Evolutionary conservation across 2,888 invertebrate genomes (phyloP), one percentile per base, ranked within the genome.

Genomic region (Hydrotaea cyrtoneurina): DNA sequence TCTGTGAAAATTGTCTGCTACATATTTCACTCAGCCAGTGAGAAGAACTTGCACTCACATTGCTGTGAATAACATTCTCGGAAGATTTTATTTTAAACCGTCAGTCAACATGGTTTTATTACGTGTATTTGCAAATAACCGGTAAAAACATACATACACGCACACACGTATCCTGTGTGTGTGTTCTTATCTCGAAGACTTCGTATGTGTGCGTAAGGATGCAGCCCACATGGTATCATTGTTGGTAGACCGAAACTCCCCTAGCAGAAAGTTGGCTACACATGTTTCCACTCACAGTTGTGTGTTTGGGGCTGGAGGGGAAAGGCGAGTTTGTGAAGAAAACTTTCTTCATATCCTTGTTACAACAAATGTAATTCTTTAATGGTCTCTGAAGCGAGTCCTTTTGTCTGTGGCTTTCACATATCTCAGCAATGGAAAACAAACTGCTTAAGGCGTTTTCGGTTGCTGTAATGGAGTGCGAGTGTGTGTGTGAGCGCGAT

Each of bases 331-430:
- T n/a, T 31, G 31, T 7, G 3, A 31, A 7, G 7, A 31, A 39
- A 1, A 39, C 39, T 50, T 7, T 15, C 50, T 69, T 66, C 15
- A 26, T 26, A 26, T 15, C 26, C 26, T 15, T 46, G 23, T 46
- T 46, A 69, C 46, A 69, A 69, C 46, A 69, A 69, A 69, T 69
- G 46, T 69, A 69, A 69, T 69, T 69, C 31, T 69, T 21, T 69
- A 69, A 69, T 69, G 69, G 69, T 50, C 50, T 66, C 10, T 43
- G 21, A 10, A 26, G 59, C 59, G 26, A 59, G 26, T 26, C 69
- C 23, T 46, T 69, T 69, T 59, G 55, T 59, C 59, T 59, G 59
- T 59, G 59, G 59, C 23, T 59, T 59, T 15, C 13, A n/a, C n/a
- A 21, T 69, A 10, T 23, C 69, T 31, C 5, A 69, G 46, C 46